phyloP scores from a whole-genome alignment of 2,797 vertebrate species.

The Sciurus vulgaris region DNA sequence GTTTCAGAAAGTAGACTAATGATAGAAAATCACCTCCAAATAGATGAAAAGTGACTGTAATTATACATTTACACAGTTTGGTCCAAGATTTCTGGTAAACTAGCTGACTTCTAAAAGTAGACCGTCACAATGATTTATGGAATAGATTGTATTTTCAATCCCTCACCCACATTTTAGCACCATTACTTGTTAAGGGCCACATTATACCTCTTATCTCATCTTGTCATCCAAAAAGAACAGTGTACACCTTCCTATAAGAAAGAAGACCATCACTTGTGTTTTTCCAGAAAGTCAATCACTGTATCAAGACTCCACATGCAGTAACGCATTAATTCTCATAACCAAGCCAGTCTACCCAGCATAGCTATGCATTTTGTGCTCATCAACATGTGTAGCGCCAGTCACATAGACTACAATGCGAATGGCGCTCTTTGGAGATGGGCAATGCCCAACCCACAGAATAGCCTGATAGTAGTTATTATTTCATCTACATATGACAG shows the following conservation, averaged over 20 bases:
- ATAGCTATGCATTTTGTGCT: neutral
- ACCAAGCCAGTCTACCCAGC: neutral
- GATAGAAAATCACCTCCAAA: conserved; percentile 36
- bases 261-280: neutral
- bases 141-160: conserved; percentile 20
- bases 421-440: neutral
- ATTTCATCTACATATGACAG: neutral
- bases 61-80: neutral
- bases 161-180: neutral
- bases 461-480: neutral
- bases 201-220: neutral
- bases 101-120: conserved; percentile 45
- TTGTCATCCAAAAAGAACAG: conserved; percentile 12
- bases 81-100: conserved; percentile 6
- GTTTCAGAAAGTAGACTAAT: neutral
- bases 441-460: neutral
- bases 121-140: neutral
- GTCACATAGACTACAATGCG: neutral
- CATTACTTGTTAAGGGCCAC: neutral
- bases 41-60: neutral
- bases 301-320: neutral
- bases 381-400: neutral
- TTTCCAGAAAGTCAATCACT: neutral
- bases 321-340: neutral
- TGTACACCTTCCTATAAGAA: neutral